These are phyloP conservation scores for Anisognathus igniventris DNA, from an alignment of 2,797 vertebrate genomes.

Conservation along the genomic window DNA sequence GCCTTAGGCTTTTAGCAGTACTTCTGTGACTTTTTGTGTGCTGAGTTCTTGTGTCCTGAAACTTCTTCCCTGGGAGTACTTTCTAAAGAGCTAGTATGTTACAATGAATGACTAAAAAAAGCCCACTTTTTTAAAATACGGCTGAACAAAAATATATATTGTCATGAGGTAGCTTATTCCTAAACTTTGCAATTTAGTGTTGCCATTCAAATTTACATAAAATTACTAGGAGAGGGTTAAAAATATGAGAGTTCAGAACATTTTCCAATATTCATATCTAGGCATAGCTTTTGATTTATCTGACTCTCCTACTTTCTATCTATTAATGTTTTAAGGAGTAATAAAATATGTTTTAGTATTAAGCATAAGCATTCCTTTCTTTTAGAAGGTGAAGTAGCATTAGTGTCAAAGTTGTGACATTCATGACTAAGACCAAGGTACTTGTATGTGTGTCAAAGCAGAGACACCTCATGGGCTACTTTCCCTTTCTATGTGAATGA, in stretches of 20 bases:
- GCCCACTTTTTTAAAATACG: fast-evolving
- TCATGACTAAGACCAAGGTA: background rate
- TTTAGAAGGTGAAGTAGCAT: background rate
- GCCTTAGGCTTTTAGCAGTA: background rate
- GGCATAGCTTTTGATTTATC: background rate
- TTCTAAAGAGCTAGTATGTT: background rate
- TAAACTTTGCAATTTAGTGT: background rate
- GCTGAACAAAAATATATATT: background rate
- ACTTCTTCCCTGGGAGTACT: background rate
- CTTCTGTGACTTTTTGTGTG: background rate
- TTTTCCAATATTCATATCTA: background rate
- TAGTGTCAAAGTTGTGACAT: background rate
- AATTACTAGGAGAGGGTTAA: background rate
- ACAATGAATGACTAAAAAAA: background rate
- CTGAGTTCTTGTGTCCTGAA: background rate
- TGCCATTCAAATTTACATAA: background rate
- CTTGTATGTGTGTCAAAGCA: background rate
- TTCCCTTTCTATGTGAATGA: background rate
- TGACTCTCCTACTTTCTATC: background rate
- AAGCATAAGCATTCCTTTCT: background rate
- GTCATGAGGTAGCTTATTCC: background rate
- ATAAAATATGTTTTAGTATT: background rate
- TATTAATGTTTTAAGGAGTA: background rate
- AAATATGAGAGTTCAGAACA: background rate
- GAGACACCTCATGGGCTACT: background rate